phyloP scores from a whole-genome alignment of 2,888 invertebrate genomes.

The Therioaphis trifolii region DNA sequence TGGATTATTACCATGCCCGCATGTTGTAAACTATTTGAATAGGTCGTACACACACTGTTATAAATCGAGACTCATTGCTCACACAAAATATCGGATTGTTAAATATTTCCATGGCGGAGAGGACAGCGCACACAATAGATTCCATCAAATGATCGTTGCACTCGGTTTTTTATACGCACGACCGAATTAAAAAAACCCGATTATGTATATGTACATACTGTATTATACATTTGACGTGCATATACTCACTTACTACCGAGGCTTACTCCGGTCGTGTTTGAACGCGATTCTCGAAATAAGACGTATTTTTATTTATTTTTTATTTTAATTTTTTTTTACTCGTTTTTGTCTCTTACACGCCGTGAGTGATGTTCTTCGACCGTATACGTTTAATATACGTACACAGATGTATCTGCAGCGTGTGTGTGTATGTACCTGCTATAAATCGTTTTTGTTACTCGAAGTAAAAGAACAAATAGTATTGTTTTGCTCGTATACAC shows the following conservation, averaged over 20 bases:
- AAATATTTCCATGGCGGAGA: background rate
- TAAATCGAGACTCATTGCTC: constrained; percentile 25
- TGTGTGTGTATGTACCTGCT: background rate
- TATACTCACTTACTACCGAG: too few relatives aligned
- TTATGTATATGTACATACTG: background rate
- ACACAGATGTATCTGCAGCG: background rate
- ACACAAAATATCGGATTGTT: constrained; percentile 14
- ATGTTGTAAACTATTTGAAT: constrained; percentile 1
- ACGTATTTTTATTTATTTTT: too few relatives aligned
- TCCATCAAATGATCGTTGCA: background rate
- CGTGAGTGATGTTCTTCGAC: too few relatives aligned
- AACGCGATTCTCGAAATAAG: too few relatives aligned
- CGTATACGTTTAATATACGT: background rate
- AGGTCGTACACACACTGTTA: background rate
- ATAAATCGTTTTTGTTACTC: background rate
- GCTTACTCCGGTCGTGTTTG: too few relatives aligned
- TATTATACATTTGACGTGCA: background rate
- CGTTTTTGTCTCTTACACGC: too few relatives aligned
- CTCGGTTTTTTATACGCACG: background rate
- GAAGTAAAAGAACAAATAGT: background rate
- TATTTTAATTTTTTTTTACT: too few relatives aligned
- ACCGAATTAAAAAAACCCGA: background rate
- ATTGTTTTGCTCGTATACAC: too few relatives aligned
- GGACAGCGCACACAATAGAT: background rate
- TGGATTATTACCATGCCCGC: constrained; percentile 52